Evolutionary conservation across 2,888 invertebrate species (phyloP), one percentile per base, ranked within the genome.

Genomic region (Andrena dorsata): DNA sequence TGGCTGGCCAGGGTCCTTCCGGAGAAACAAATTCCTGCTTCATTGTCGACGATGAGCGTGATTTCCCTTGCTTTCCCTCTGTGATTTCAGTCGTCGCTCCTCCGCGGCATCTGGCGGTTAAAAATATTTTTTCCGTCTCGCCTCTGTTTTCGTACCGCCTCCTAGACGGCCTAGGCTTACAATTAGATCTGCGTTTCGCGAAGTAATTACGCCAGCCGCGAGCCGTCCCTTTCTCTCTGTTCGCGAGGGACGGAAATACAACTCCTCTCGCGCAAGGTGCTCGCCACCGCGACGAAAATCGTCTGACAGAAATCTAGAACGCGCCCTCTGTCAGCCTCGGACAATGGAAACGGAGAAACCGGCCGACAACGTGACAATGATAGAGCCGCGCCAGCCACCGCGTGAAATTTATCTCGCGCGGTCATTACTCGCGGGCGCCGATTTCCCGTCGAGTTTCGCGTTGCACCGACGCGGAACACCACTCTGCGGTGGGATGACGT

Each of bases 51-150:
- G 49, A 64, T 66, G 41, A 41, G 56, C n/a, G 10, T 28, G 72
- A 13, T 66, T 66, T 69, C 61, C 41, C 49, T 51, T 35, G 79
- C 68, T 75, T 71, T 65, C 73, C 72, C 76, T 35, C 47, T 81
- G 80, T 76, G 86, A 85, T 83, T 85, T 86, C 86, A 81, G 85
- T 83, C 86, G 71, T 74, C 85, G 81, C 82, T 85, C 84, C 85
- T 86, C 88, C 88, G 86, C 86, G 84, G 85, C 89, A 90, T 90
- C 90, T 91, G 90, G 90, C 75, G 86, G 88, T 86, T 91, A 89
- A 91, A 91, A 92, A 91, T 91, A 70, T 90, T 91, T 88, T 88
- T 84, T 86, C 76, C 68, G 82, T 41, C 82, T 71, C 64, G 70
- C 75, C 75, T 76, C 75, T 78, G 79, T 88, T 90, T 88, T 86